Conservation (phyloP, 2,888 invertebrate genomes). For the Dryadula phaetusa region DNA sequence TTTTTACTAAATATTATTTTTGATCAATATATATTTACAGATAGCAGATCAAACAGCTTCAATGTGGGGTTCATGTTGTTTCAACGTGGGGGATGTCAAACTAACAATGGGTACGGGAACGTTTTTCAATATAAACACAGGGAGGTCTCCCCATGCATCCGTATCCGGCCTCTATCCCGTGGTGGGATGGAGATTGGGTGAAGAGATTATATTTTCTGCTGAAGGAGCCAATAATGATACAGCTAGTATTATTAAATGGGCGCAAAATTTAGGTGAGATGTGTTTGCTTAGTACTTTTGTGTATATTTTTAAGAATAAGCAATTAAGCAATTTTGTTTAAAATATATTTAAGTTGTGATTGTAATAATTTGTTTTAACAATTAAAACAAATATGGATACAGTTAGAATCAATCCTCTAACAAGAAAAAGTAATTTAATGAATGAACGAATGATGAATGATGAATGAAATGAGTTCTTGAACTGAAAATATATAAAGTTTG, state of each 20-base stretch:
- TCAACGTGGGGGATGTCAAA: slow-evolving; percentile 90
- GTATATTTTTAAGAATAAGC: no score
- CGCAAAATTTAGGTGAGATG: slow-evolving; percentile 86
- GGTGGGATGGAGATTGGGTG: slow-evolving; percentile 90
- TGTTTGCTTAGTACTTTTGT: neutral
- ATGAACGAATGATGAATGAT: no score
- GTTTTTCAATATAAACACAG: slow-evolving; percentile 94
- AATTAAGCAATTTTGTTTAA: no score
- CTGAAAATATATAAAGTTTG: no score
- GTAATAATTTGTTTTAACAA: no score
- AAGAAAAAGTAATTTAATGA: no score
- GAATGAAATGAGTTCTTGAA: no score
- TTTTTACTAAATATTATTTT: no score
- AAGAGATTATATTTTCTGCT: slow-evolving; percentile 86
- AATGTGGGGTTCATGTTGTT: slow-evolving; percentile 94
- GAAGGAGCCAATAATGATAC: slow-evolving; percentile 96
- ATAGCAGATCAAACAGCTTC: slow-evolving; percentile 96
- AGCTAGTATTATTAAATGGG: slow-evolving; percentile 95
- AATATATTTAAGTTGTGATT: no score
- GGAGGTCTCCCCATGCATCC: slow-evolving; percentile 89
- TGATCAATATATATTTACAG: slow-evolving; percentile 80
- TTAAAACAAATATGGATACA: no score
- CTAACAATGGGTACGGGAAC: slow-evolving; percentile 96
- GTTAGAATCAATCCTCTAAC: no score
- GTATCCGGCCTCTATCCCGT: slow-evolving; percentile 95